Evolutionary conservation across 2,113 vertebrate species (phyloP), one percentile per base, ranked within the genome.

Genomic region (Ursus arctos): DNA sequence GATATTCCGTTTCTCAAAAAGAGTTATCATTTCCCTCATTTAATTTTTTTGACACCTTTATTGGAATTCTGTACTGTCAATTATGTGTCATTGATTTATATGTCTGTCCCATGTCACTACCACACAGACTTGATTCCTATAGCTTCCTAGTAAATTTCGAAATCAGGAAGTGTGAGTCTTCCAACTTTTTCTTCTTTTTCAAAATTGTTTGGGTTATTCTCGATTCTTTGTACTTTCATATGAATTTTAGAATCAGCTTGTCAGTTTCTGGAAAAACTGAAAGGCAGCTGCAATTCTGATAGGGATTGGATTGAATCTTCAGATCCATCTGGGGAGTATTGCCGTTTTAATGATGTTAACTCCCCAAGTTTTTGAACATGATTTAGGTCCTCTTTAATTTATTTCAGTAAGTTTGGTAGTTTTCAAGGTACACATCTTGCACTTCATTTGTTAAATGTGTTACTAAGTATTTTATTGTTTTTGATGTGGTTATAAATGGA

Each of bases 301-400:
- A 71, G 63, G 61, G 65, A 61, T 13, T 88, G 28, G 61, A 28
- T 51, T 87, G n/a, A 71, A 43, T n/a, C 65, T 74, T 8, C 72
- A 63, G 47, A 12, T 87, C 89, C 61, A 0, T 72, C 80, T 79
- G 40, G 47, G 19, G 14, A 87, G 1, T 87, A 65, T 28, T 74
- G 53, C 15, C 43, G 22, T 92, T 31, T 63, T 55, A 63, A 26
- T 55, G 71, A 43, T 63, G 43, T 72, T 53, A 87, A 72, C 47
- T 72, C 28, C 53, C 86, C 36, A 22, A 61, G 2, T 72, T 22
- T 33, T 76, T 69, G 33, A 85, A 69, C 71, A 18, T n/a, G 6
- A 21, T 55, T 91, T 80, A 71, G 71, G 12, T 74, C 49, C 74
- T 72, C 76, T 92, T 81, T 71, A 92, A 63, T 72, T 87, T 92